Evolutionary conservation across 1,140 invertebrate species (phyloP), one percentile per base, ranked within the genome.

Genomic region (Drosophila malerkotliana): DNA sequence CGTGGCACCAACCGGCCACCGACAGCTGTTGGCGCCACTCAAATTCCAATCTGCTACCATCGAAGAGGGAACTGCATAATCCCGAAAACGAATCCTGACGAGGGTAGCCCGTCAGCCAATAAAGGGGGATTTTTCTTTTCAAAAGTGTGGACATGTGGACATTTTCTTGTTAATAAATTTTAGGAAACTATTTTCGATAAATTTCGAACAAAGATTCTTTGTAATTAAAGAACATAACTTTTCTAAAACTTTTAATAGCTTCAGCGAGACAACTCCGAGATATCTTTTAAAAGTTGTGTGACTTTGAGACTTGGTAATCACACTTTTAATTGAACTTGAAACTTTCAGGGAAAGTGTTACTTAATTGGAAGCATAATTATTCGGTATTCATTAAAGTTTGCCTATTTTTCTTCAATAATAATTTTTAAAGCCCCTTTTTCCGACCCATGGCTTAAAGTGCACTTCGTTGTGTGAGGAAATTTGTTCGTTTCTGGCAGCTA

Each of bases 31-130:
- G 61, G 64, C 62, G 32, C 64, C 30, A 18, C 67, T 72, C 68
- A 48, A 73, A 73, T 72, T 61, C 49, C 71, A 73, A 72, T 72
- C 66, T 71, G 69, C 64, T 26, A 55, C 47, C 37, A 51, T 49
- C 21, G 45, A 51, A 59, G 30, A 24, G 66, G 14, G n/a, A 32
- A 51, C 9, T 45, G 66, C 45, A 67, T 67, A 67, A 67, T 34
- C 63, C 24, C 10, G 21, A 67, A 21, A 47, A 21, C n/a, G 8
- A 47, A 69, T 56, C 14, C 47, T 49, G 63, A 57, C 30, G 34
- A 72, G 55, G 47, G 69, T 47, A 39, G 24, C 21, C 34, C 26
- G 45, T 14, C 51, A 63, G 64, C 45, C 59, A 67, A 67, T 67
- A 51, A 64, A 64, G 64, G 18, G n/a, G 47, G 59, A 41, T 67